A percentile compares a stretch with the other conserved stretches of the same genome.
These are phyloP conservation scores for Orientallactaga bullata DNA, from an alignment of 2,113 vertebrate species.

Conservation along the genomic window DNA sequence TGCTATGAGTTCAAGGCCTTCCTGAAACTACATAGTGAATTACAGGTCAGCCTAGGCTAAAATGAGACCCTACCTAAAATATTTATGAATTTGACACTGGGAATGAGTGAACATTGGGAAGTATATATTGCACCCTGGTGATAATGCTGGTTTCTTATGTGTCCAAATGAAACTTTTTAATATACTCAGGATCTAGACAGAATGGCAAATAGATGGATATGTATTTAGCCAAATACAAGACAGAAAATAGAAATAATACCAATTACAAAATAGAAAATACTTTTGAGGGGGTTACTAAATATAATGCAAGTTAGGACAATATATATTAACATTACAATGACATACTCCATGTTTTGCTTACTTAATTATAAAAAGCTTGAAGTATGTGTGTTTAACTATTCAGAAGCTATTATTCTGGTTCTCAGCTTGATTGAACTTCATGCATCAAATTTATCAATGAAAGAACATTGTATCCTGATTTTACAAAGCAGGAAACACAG, in stretches of 20 bases:
- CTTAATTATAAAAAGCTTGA: constrained; percentile 13
- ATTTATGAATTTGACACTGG: background rate
- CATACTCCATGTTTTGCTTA: background rate
- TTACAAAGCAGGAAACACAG: constrained; percentile 36
- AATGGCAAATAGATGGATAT: constrained; percentile 4
- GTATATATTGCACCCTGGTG: rapidly evolving
- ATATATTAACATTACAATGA: constrained; percentile 20
- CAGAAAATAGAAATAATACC: constrained; percentile 45
- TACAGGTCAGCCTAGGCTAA: too few relatives aligned
- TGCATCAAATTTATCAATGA: background rate
- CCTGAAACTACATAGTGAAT: too few relatives aligned
- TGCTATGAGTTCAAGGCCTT: too few relatives aligned
- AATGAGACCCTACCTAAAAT: too few relatives aligned
- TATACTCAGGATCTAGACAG: background rate
- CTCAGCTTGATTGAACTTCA: background rate
- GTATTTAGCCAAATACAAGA: constrained; percentile 32
- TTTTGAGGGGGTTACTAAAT: constrained; percentile 52
- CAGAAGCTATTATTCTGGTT: constrained; percentile 20
- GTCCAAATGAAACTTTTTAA: background rate
- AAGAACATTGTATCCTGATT: constrained; percentile 9
- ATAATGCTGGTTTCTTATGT: background rate
- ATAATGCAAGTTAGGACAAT: background rate
- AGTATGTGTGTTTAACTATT: constrained; percentile 29
- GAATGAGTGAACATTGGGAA: background rate
- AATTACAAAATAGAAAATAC: constrained; percentile 13